These are phyloP conservation scores for Lonchura striata DNA, from an alignment of 2,113 vertebrate species.

Conservation along the genomic window DNA sequence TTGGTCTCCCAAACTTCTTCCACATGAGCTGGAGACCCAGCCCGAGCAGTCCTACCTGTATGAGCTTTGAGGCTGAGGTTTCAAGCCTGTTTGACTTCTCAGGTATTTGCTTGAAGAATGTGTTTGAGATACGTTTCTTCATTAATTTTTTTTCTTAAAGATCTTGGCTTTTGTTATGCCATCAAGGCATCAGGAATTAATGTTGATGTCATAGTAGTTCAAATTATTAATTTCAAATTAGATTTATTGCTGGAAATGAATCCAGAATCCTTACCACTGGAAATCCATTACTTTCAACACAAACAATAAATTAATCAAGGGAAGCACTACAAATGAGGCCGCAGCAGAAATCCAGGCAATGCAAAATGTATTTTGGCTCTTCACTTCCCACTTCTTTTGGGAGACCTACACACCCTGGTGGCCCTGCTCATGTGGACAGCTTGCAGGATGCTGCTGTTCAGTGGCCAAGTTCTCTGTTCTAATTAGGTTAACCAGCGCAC, in stretches of 20 bases:
- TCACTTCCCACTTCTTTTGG: not conserved
- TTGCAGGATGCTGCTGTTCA: not conserved
- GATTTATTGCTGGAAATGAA: not conserved
- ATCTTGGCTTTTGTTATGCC: not conserved
- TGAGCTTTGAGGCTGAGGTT: accelerated
- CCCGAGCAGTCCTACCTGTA: accelerated
- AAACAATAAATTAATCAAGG: not conserved
- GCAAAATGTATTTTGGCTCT: not conserved
- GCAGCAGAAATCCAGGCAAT: not conserved
- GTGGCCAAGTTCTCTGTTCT: not conserved
- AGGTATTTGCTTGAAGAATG: not conserved
- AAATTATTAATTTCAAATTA: not conserved
- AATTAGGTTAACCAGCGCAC: not conserved
- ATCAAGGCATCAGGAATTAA: not conserved
- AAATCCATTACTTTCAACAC: not conserved
- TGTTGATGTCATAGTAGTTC: not conserved
- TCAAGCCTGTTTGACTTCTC: accelerated
- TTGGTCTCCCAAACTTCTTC: no score
- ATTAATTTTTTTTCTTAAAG: not conserved
- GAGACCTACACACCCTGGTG: not conserved
- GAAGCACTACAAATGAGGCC: not conserved
- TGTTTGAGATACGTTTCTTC: not conserved
- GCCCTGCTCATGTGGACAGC: accelerated
- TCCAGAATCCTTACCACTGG: not conserved
- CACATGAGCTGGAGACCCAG: accelerated